Evolutionary conservation across 2,113 vertebrate species (phyloP).

Genomic region (Clarias magur): DNA sequence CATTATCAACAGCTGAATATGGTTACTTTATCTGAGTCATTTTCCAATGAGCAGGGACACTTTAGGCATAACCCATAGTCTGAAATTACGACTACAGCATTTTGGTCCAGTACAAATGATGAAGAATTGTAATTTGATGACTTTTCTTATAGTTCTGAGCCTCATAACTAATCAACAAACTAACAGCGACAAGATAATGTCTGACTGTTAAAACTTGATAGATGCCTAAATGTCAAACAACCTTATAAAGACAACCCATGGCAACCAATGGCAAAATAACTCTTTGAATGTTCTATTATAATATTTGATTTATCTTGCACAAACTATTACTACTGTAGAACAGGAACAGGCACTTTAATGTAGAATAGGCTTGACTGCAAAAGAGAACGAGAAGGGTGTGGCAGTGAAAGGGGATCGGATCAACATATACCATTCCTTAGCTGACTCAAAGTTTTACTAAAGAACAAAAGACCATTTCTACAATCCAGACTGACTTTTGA

Average conservation of each 20-base stretch:
- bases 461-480: not conserved
- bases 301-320: not conserved
- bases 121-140: conserved; percentile 1
- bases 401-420: conserved; percentile 60
- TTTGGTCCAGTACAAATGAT: not conserved
- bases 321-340: not conserved
- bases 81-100: not conserved
- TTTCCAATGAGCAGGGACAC: not conserved
- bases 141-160: not conserved
- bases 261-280: not conserved
- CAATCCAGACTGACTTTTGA: not conserved
- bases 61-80: not conserved
- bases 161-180: not conserved
- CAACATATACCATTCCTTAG: conserved; percentile 54
- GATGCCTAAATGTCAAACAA: not conserved
- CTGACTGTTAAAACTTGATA: not conserved
- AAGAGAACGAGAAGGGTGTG: conserved; percentile 69
- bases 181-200: not conserved
- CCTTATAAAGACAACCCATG: not conserved
- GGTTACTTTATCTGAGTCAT: conserved; percentile 14
- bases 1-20: conserved; percentile 43
- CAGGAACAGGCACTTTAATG: conserved; percentile 5
- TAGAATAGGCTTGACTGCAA: conserved; percentile 23
- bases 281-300: not conserved
- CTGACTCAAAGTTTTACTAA: not conserved